A percentile compares a stretch with the other conserved stretches of the same genome.
phyloP scores from a whole-genome alignment of 2,113 vertebrate species.

The Oriolus oriolus region DNA sequence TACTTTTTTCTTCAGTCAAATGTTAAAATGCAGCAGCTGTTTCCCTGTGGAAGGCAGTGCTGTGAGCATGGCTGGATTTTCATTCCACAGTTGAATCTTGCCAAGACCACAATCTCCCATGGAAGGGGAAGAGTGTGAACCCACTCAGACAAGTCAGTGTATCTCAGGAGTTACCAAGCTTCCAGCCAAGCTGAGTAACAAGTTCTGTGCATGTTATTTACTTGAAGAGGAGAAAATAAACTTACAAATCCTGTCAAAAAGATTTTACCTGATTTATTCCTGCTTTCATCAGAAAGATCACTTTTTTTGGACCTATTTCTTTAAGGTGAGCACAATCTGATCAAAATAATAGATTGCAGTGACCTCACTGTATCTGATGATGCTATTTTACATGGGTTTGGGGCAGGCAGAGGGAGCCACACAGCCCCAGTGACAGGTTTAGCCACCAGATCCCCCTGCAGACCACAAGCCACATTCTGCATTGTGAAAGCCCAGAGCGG shows the following conservation, averaged over 20 bases:
- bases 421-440: background rate
- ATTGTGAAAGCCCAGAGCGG: background rate
- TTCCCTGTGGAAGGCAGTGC: background rate
- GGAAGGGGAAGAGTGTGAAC: background rate
- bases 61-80: background rate
- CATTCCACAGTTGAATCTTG: background rate
- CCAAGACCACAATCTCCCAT: background rate
- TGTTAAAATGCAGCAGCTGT: conserved; percentile 1
- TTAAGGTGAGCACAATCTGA: background rate
- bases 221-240: background rate
- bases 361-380: background rate
- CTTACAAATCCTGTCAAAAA: accelerated
- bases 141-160: background rate
- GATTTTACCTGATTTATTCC: background rate
- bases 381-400: background rate
- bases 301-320: background rate
- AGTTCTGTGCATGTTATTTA: background rate
- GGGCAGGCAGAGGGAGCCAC: background rate
- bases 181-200: background rate
- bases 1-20: conserved; percentile 13
- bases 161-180: background rate
- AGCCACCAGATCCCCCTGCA: background rate
- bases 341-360: background rate
- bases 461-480: background rate
- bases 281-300: background rate